Base-by-base conservation (phyloP, 1,140 invertebrate species). In the Anoplophora glabripennis region DNA sequence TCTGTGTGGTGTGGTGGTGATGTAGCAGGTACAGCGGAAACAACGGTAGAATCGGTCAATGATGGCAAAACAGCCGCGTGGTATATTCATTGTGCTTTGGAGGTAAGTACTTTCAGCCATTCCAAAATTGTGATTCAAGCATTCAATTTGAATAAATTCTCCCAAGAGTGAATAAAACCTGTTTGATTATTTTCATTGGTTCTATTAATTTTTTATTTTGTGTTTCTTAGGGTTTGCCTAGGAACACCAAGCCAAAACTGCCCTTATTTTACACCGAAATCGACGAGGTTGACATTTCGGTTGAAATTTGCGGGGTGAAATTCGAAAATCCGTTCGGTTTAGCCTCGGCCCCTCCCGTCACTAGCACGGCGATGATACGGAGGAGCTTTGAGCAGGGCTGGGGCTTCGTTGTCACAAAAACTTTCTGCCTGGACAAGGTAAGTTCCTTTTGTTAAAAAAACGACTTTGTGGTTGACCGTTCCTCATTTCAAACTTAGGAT, bases 261-360 rank as follows among this genome's bases (percentile, higher is more conserved):
- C 97, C 96, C 0, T 87, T 93, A 69, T 99, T 99, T 74, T 87
- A 90, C 73, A 94, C 92, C 3, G 83, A 92, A 0, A 93, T 99
- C 46, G 97, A 99, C 72, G 81, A 89, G 4, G 94, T 99, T 1
- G 96, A 99, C 72, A 77, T 99, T 1, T 92, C 89, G 49, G 85
- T 96, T 5, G 88, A 94, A 72, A 83, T 99, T 59, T 98, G 95
- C 75, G 94, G 95, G 0, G 75, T 99, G 1, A 89, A 87, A 69
- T 99, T 99, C 75, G 87, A 90, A 73, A 99, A 99, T 81, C 96
- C 97, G 0, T 99, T 98, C 75, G 97, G 97, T 0, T 76, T 99
- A 38, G 97, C 97, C 10, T 97, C 94, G 36, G 97, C 97, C 0
- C 94, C 97, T 11, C 96, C 96, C 0, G 93, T 94, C 1, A 99